Evolutionary conservation across 2,888 invertebrate species (phyloP).

Genomic region (Torymus tubicola): DNA sequence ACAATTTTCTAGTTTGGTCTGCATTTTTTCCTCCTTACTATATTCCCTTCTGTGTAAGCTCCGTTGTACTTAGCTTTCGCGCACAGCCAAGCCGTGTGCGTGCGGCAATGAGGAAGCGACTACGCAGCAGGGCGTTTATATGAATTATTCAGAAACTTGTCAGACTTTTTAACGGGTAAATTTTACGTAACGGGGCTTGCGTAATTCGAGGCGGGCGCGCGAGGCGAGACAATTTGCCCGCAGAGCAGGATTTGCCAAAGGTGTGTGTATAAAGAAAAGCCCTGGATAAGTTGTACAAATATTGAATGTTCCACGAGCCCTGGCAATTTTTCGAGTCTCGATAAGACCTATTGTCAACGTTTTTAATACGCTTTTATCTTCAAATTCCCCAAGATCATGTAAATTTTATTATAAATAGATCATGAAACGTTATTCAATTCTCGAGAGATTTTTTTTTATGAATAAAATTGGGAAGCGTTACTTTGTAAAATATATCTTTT

Average conservation of each 20-base stretch:
- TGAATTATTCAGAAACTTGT: slow-evolving; percentile 27
- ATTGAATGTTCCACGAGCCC: too few species aligned
- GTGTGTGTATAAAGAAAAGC: neutral
- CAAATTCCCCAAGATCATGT: too few species aligned
- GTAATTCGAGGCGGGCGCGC: neutral
- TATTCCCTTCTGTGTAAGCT: neutral
- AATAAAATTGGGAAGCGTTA: too few species aligned
- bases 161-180: neutral
- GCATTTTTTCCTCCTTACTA: neutral
- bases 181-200: slow-evolving; percentile 17
- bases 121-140: neutral
- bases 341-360: too few species aligned
- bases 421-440: too few species aligned
- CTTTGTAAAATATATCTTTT: too few species aligned
- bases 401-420: too few species aligned
- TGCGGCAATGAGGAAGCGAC: too few species aligned
- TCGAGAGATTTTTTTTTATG: too few species aligned
- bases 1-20: neutral
- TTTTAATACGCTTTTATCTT: too few species aligned
- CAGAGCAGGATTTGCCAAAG: neutral
- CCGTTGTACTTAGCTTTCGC: neutral
- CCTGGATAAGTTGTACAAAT: too few species aligned
- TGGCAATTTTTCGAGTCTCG: too few species aligned
- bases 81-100: neutral
- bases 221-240: neutral